A percentile compares a stretch with the other conserved stretches of the same genome.
Evolutionary conservation across 2,113 vertebrate genomes (phyloP).

Genomic region (Vulpes vulpes): DNA sequence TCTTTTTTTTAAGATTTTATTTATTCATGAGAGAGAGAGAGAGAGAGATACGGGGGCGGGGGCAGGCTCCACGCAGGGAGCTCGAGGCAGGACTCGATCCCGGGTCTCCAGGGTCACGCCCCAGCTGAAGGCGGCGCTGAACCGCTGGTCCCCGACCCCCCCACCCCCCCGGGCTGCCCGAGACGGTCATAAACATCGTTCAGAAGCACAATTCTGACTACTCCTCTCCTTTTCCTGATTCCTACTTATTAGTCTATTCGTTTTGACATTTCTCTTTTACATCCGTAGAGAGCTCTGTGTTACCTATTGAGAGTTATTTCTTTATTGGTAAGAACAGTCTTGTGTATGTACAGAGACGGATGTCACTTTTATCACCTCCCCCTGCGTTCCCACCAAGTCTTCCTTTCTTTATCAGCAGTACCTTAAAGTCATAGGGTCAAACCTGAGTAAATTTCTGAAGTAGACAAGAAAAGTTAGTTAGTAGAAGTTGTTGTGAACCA

Average conservation of each 20-base stretch:
- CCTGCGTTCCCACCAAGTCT: background rate
- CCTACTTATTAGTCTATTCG: background rate
- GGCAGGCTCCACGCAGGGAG: too few relatives aligned
- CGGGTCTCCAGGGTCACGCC: too few relatives aligned
- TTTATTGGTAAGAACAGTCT: background rate
- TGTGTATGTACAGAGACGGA: background rate
- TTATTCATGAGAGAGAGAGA: too few relatives aligned
- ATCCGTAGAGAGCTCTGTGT: background rate
- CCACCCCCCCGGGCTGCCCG: too few relatives aligned
- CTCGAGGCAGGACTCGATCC: too few relatives aligned
- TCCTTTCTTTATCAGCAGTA: background rate
- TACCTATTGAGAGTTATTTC: background rate
- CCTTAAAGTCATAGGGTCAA: background rate
- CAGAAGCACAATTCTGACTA: background rate
- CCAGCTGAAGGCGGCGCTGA: too few relatives aligned
- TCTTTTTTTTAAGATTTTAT: too few relatives aligned
- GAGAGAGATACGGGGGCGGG: too few relatives aligned
- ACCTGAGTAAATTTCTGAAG: background rate
- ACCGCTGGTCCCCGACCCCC: too few relatives aligned
- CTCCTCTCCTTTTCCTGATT: background rate
- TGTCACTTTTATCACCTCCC: background rate
- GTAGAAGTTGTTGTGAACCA: background rate
- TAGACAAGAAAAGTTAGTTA: background rate
- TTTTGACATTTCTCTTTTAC: background rate
- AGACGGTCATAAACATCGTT: background rate